Conservation (phyloP, 2,113 vertebrate genomes). For the Ciconia maguari region DNA sequence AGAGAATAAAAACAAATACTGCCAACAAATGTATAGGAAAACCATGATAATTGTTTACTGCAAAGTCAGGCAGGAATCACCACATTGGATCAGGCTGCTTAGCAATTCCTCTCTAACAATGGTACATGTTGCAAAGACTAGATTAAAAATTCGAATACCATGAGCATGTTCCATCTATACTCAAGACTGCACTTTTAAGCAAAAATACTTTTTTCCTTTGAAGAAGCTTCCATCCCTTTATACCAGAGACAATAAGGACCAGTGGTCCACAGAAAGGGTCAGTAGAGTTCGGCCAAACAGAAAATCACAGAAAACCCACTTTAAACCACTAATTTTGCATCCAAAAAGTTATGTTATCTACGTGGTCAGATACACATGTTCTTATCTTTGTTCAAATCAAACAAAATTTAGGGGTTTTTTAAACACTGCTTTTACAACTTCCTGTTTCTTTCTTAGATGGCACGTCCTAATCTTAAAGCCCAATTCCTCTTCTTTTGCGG, state of each 20-base stretch:
- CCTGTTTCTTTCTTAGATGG: not conserved
- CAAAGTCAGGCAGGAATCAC: not conserved
- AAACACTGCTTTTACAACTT: not conserved
- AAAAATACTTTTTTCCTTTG: not conserved
- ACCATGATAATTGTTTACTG: not conserved
- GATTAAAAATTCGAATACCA: not conserved
- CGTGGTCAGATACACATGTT: not conserved
- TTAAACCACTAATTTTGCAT: not conserved
- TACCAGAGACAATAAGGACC: not conserved
- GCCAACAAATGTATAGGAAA: not conserved
- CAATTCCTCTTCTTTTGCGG: not conserved
- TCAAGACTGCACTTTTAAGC: not conserved
- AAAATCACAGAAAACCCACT: not conserved
- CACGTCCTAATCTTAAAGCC: not conserved
- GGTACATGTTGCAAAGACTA: not conserved
- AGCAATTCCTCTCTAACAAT: not conserved
- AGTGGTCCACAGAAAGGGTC: not conserved
- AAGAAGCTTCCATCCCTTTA: not conserved
- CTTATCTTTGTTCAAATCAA: not conserved
- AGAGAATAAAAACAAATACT: not conserved
- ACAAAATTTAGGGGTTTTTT: not conserved
- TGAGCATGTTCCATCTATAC: not conserved
- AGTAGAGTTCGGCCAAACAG: not conserved
- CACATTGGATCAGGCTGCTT: not conserved
- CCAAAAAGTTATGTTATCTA: not conserved